Evolutionary conservation across 2,888 invertebrate genomes (phyloP).

Genomic region (Clepsis dumicolana): DNA sequence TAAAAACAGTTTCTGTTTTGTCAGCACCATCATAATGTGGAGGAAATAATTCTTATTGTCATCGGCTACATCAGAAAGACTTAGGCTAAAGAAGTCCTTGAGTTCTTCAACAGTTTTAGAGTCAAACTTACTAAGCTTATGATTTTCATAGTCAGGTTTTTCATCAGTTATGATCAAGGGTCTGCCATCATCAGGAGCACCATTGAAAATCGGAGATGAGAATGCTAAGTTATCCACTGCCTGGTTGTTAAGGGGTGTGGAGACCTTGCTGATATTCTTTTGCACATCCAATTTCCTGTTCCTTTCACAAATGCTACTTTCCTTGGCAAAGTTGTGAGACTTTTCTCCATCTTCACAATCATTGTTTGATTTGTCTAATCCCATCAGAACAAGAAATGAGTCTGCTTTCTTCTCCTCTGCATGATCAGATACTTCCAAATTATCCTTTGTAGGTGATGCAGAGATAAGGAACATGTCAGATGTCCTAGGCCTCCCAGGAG

Average conservation of each 20-base stretch:
- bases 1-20: constrained; percentile 78
- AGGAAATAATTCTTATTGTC: constrained; percentile 78
- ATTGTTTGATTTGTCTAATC: constrained; percentile 71
- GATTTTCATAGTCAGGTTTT: constrained; percentile 52
- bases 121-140: constrained; percentile 54
- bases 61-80: constrained; percentile 72
- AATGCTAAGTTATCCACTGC: constrained; percentile 64
- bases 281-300: constrained; percentile 66
- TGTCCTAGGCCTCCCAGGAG: constrained; percentile 64
- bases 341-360: constrained; percentile 65
- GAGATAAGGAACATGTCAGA: constrained; percentile 75
- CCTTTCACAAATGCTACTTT: constrained; percentile 66
- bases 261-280: constrained; percentile 73
- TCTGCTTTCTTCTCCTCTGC: constrained; percentile 68
- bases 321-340: constrained; percentile 64
- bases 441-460: constrained; percentile 70
- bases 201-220: constrained; percentile 69
- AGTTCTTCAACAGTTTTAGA: constrained; percentile 67
- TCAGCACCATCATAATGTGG: constrained; percentile 80
- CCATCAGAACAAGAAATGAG: constrained; percentile 78
- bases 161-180: constrained; percentile 57
- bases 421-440: constrained; percentile 56
- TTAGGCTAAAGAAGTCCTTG: constrained; percentile 75
- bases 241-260: constrained; percentile 71
- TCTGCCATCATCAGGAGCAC: constrained; percentile 60